Conservation (phyloP, 2,888 invertebrate genomes). For the Drosophila merina region DNA sequence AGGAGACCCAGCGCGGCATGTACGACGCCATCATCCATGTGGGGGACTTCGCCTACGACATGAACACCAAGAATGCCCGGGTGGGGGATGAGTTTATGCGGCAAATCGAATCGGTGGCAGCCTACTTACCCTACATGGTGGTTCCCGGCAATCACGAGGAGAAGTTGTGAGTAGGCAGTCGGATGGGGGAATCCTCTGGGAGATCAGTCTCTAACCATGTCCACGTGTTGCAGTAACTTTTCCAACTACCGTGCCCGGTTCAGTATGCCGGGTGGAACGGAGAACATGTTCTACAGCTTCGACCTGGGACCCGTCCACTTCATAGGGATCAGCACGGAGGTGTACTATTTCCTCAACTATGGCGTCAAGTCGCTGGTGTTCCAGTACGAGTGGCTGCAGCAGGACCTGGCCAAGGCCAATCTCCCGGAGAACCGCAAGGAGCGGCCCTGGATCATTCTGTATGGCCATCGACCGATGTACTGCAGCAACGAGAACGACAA, state of each 20-base stretch:
- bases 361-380: constrained; percentile 92
- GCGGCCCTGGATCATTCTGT: constrained; percentile 93
- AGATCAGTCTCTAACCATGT: background rate
- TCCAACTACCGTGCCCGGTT: constrained; percentile 96
- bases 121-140: constrained; percentile 96
- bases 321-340: constrained; percentile 96
- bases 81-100: constrained; percentile 97
- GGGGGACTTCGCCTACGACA: constrained; percentile 98
- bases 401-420: constrained; percentile 91
- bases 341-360: constrained; percentile 96
- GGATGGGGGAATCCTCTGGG: constrained; percentile 82
- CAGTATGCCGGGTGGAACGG: constrained; percentile 92
- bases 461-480: constrained; percentile 96
- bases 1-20: constrained; percentile 90
- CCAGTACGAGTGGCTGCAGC: constrained; percentile 94
- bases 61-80: constrained; percentile 91
- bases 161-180: constrained; percentile 86
- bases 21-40: constrained; percentile 96
- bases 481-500: constrained; percentile 93
- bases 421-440: constrained; percentile 89
- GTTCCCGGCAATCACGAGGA: constrained; percentile 96
- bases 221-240: constrained; percentile 90
- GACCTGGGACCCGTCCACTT: constrained; percentile 96
- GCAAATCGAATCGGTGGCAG: constrained; percentile 95
- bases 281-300: constrained; percentile 93